Conservation (phyloP, 2,113 vertebrate species). For the Anguilla japonica region DNA sequence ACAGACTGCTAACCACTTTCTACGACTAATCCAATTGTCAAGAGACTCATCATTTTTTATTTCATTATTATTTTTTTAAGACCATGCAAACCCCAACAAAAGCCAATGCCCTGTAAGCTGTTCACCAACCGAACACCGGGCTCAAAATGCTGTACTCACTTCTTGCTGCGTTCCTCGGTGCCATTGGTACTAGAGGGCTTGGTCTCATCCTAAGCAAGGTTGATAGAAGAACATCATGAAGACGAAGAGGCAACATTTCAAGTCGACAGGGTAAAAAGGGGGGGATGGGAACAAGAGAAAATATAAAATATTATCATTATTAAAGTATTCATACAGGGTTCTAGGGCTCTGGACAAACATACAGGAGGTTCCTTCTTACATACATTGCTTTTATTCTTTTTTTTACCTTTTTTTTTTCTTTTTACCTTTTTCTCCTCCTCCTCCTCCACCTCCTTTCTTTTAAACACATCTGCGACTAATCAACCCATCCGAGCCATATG, state of each 20-base stretch:
- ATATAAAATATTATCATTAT: conserved; percentile 73
- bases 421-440: conserved; percentile 40
- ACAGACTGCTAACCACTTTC: no score
- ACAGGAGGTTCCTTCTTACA: conserved; percentile 66
- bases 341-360: conserved; percentile 79
- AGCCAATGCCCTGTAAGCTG: no score
- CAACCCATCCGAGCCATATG: conserved; percentile 8
- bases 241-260: conserved; percentile 97
- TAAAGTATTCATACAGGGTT: conserved; percentile 74
- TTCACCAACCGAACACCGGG: no score
- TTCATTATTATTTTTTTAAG: no score
- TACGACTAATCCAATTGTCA: no score
- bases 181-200: conserved; percentile 98
- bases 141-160: conserved; percentile 73
- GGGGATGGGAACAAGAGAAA: conserved; percentile 92
- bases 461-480: conserved; percentile 16
- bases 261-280: conserved; percentile 95
- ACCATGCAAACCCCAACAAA: no score
- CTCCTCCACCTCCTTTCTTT: not conserved
- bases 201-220: conserved; percentile 99
- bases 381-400: conserved; percentile 67
- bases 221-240: conserved; percentile 99
- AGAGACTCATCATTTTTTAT: no score
- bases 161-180: conserved; percentile 93
- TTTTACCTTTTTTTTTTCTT: conserved; percentile 58